A percentile compares a stretch with the other conserved stretches of the same genome.
Conservation (phyloP, 2,888 invertebrate genomes). For the Tetrapedia diversipes region DNA sequence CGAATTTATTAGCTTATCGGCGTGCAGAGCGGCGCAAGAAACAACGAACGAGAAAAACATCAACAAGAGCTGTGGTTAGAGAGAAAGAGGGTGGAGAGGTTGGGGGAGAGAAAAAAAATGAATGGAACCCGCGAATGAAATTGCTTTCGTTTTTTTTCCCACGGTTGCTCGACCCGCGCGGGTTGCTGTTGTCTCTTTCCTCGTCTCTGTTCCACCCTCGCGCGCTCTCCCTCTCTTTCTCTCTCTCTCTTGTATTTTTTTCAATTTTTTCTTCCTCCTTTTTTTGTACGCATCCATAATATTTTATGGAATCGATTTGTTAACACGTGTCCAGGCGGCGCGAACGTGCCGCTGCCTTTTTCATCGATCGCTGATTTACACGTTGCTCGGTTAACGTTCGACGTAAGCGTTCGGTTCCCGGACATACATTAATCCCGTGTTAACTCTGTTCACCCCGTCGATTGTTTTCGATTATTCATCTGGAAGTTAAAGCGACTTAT, state of each 20-base stretch:
- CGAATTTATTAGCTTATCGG: slow-evolving; percentile 61
- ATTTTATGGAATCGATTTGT: slow-evolving; percentile 67
- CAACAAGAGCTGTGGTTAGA: too few relatives aligned
- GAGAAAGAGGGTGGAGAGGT: background rate
- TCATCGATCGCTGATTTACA: slow-evolving; percentile 29
- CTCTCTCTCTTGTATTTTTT: background rate
- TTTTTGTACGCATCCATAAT: slow-evolving; percentile 50
- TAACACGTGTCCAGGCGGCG: slow-evolving; percentile 57
- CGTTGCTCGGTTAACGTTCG: slow-evolving; percentile 20
- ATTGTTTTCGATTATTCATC: too few relatives aligned
- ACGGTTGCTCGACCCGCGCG: slow-evolving; percentile 24
- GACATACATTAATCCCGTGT: slow-evolving; percentile 15
- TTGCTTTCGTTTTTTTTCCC: slow-evolving; percentile 60
- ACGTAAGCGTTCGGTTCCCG: slow-evolving; percentile 1
- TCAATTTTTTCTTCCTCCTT: background rate
- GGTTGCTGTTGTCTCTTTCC: slow-evolving; percentile 28
- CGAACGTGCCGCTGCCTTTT: slow-evolving; percentile 15
- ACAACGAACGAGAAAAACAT: slow-evolving; percentile 24
- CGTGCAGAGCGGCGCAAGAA: slow-evolving; percentile 45
- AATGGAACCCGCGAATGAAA: slow-evolving; percentile 64
- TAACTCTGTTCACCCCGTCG: background rate
- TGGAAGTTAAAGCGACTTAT: too few relatives aligned
- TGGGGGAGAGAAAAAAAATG: slow-evolving; percentile 48
- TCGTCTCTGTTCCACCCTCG: background rate
- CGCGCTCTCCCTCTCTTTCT: background rate